A percentile compares a stretch with the other conserved stretches of the same genome.
Conservation (phyloP, 1,140 invertebrate species). For the Heliconius congener region DNA sequence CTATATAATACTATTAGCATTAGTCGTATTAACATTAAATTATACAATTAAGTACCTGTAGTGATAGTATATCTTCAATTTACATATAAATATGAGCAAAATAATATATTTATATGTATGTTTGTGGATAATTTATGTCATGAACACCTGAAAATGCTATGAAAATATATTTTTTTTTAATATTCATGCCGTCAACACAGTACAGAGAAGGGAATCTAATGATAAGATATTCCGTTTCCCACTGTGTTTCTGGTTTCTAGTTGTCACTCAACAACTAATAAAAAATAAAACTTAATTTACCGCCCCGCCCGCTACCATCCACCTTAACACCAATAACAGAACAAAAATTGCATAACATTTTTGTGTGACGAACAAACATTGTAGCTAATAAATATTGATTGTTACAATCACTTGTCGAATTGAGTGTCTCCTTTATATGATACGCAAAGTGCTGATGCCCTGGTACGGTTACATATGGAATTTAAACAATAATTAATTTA, state of each 20-base stretch:
- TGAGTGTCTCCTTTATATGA: conserved; percentile 8
- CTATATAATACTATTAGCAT: not conserved
- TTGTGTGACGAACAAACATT: not conserved
- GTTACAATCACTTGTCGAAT: conserved; percentile 33
- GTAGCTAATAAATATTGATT: conserved; percentile 25
- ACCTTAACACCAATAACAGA: not conserved
- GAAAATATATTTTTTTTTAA: not conserved
- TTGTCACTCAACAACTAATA: too few relatives aligned
- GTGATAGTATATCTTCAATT: not conserved
- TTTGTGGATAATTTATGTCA: not conserved
- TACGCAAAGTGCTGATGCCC: conserved; percentile 20
- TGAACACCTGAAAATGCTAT: too few relatives aligned
- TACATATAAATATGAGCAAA: not conserved
- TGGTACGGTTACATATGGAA: not conserved
- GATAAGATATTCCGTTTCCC: too few relatives aligned
- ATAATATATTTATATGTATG: not conserved
- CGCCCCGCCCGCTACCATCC: not conserved
- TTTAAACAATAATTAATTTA: not conserved
- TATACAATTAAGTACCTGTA: not conserved
- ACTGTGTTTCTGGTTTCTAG: too few relatives aligned
- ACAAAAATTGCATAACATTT: not conserved
- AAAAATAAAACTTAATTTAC: too few relatives aligned
- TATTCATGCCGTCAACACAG: too few relatives aligned
- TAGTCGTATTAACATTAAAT: not conserved
- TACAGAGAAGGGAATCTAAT: too few relatives aligned